Base-by-base conservation (phyloP, 2,888 invertebrate species). In the Hypercompe scribonia region DNA sequence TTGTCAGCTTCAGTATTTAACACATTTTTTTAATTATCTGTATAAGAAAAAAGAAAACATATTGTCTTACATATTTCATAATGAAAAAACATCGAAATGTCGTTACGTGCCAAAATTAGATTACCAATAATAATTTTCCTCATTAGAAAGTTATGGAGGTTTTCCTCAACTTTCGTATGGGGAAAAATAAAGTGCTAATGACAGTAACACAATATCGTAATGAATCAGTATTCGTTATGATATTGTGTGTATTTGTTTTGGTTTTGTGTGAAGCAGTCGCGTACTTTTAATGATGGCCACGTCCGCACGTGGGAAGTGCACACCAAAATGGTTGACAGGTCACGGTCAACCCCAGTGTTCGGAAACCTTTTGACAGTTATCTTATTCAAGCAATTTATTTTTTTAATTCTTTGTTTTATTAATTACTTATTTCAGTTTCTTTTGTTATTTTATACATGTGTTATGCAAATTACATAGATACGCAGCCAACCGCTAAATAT, bases 81-180 rank as follows among this genome's bases (percentile, higher is more conserved):
- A 31, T 5, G 18, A 61, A 31, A 18, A 2, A 61, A 15, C 31
- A 61, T 28, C 31, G 46, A 24, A 21, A 46, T 1, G 4, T 31
- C 11, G 46, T 66, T 21, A 1, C 11, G 8, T 21, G 36, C 28
- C 36, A 50, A 71, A 65, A 39, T 54, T 39, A 24, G 2, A 54
- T 10, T 58, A 24, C 21, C 58, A 65, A 39, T n/a, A 42, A 71
- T 42, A 71, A 36, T 66, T 71, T 66, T 66, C 65, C 71, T 71
- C 58, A 24, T 42, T 31, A 33, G 54, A 50, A 65, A 65, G 36
- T 65, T 13, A 42, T 5, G 8, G 4, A 50, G 2, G 50, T 50
- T 50, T 50, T 50, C 50, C 24, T 54, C 11, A 54, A 54, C n/a
- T 54, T 54, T 54, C 50, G 11, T 54, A n/a, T 54, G 58, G 58